Evolutionary conservation across 30 jellyfish, hydroid and myxozoan genomes (phyloP).

Genomic region (Nemopilema nomurai): DNA sequence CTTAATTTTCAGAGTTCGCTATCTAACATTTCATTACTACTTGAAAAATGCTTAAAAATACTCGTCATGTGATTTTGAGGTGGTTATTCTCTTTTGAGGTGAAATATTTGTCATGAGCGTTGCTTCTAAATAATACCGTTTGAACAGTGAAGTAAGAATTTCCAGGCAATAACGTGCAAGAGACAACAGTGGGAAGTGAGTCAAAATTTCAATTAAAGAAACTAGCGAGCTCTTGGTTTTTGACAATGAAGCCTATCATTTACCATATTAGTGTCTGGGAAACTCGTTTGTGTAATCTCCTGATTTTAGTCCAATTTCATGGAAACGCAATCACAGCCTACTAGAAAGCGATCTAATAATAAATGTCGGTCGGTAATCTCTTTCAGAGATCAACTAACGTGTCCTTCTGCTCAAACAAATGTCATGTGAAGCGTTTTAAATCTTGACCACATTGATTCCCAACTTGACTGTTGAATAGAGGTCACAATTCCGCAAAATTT

Average conservation of each 20-base stretch:
- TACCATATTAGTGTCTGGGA: background rate
- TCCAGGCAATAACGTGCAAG: background rate
- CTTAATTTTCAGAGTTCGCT: no score
- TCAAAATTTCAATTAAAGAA: background rate
- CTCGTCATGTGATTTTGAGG: no score
- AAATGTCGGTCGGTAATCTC: background rate
- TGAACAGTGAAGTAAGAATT: no score
- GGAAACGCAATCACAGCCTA: background rate
- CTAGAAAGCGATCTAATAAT: background rate
- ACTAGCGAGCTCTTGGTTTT: background rate
- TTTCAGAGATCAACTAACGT: background rate
- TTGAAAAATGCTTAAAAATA: no score
- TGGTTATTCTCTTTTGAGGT: no score
- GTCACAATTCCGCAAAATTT: no score
- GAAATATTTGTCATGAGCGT: no score
- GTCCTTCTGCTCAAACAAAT: background rate
- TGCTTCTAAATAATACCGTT: no score
- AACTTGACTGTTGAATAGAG: background rate
- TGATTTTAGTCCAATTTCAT: background rate
- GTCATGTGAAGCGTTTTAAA: background rate
- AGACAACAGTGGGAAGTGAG: background rate
- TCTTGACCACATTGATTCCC: background rate
- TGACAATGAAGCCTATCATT: background rate
- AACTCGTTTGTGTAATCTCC: background rate
- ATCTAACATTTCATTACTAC: no score